Evolutionary conservation across 2,888 invertebrate species (phyloP).

Genomic region (Hermaeophaga mercurialis): DNA sequence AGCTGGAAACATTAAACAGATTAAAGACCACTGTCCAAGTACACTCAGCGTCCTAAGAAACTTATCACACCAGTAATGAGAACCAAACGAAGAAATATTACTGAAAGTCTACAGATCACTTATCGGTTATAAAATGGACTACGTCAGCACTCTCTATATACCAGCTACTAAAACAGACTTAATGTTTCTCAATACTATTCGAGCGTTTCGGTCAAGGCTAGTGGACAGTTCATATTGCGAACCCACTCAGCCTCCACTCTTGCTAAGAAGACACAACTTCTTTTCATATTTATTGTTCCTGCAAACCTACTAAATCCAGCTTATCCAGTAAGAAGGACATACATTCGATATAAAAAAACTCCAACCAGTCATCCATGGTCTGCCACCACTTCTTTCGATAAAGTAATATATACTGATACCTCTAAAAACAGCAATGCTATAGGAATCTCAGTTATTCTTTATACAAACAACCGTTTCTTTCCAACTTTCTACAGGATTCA

Average conservation of each 20-base stretch:
- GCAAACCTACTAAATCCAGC: not conserved
- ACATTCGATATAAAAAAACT: not conserved
- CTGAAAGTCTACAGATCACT: conserved; percentile 15
- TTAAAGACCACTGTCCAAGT: not conserved
- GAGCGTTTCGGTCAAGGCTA: not conserved
- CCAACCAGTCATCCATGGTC: not conserved
- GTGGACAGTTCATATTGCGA: no score
- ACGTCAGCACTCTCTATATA: conserved; percentile 4
- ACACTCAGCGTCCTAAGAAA: conserved; percentile 4
- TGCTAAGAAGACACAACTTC: not conserved
- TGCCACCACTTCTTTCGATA: not conserved
- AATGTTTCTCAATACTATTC: not conserved
- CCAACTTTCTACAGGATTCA: no score
- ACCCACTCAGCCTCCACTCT: not conserved
- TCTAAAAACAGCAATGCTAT: no score
- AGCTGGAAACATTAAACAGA: conserved; percentile 5
- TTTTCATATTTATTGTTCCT: not conserved
- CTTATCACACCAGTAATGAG: conserved; percentile 10
- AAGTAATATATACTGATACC: no score
- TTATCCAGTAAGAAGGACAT: not conserved
- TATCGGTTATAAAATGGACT: conserved; percentile 4
- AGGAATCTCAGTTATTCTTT: no score
- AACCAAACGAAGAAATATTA: conserved; percentile 6
- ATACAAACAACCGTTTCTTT: no score
- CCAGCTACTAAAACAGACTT: conserved; percentile 2